Evolutionary conservation across 2,113 vertebrate genomes (phyloP), one percentile per base, ranked within the genome.

Genomic region (Odobenus rosmarus): DNA sequence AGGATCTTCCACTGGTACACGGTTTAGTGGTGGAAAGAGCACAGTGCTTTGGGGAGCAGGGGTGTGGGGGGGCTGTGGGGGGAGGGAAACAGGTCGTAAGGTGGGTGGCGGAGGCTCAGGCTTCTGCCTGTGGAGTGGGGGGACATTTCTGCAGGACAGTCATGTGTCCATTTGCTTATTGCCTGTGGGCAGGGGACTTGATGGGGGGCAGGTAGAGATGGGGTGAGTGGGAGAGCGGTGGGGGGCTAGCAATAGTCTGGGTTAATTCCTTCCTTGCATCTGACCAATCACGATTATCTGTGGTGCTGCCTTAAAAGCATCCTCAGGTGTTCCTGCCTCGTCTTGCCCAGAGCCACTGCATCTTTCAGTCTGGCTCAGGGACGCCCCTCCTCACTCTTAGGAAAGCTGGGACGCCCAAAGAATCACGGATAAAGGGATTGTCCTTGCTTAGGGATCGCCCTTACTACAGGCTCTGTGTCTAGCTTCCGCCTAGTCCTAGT

Each of bases 21-120:
- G n/a, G 19, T 3, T 72, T 39, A 51, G 28, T 4, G 18, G 61
- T 49, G 14, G 55, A 16, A 49, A 24, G 42, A 39, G 11, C 39
- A 42, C 26, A 24, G 53, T 33, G 31, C 0, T 74, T 46, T 31
- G 36, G 83, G 59, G 36, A 77, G 1, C 7, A 24, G 31, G 14
- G 49, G 3, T 71, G 15, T 28, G 49, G 33, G 39, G 49, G 3
- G 55, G 53, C 24, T 24, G 23, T 76, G 46, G 51, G 19, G 49
- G 71, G 51, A 67, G 11, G 18, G 51, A 39, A 71, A 33, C 2
- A 15, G 31, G 10, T 53, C 18, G 10, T 42, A 24, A 51, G 53
- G 5, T 23, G 21, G 59, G 11, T 51, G 21, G 4, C 3, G 21
- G n/a, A 1, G 46, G 28, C 33, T 13, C 3, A 0, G 0, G 51